These are phyloP conservation scores for Petromus typicus DNA, from an alignment of 2,113 vertebrate genomes.

Conservation along the genomic window DNA sequence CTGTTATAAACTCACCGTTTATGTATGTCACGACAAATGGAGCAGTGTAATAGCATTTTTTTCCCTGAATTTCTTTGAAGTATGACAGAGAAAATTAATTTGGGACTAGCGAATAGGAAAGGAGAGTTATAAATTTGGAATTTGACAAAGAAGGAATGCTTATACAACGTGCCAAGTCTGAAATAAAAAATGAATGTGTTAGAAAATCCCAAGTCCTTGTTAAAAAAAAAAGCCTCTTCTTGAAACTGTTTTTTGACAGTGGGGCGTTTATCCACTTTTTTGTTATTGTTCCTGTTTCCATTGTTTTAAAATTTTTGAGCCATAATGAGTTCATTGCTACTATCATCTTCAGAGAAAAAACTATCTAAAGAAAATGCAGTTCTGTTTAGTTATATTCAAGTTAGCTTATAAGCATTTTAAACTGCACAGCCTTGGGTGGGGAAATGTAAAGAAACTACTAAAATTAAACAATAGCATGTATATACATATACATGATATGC, in stretches of 20 bases:
- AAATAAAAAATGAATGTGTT: constrained; percentile 75
- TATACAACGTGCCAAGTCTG: constrained; percentile 66
- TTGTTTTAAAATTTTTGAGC: not conserved
- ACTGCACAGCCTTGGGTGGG: not conserved
- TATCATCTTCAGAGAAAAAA: not conserved
- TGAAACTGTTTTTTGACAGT: not conserved
- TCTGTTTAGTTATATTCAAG: not conserved
- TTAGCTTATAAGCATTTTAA: constrained; percentile 16
- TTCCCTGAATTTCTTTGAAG: constrained; percentile 69
- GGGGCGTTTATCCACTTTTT: not conserved
- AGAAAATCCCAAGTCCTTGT: constrained; percentile 62
- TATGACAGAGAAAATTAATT: constrained; percentile 79
- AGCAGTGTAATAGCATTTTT: constrained; percentile 60
- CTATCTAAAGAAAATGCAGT: not conserved
- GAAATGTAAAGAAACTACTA: not conserved
- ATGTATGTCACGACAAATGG: constrained; percentile 75
- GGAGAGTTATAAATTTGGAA: constrained; percentile 74
- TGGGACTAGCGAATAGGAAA: constrained; percentile 72
- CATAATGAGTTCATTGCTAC: not conserved
- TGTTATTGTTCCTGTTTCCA: constrained; percentile 12
- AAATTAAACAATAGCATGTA: constrained; percentile 48
- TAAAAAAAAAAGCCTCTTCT: not conserved
- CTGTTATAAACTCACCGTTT: constrained; percentile 72
- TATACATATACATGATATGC: constrained; percentile 13
- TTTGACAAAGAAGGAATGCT: constrained; percentile 75